These are phyloP conservation scores for Oscheius sp. DNA, from an alignment of 2,888 invertebrate genomes.

Conservation along the genomic window DNA sequence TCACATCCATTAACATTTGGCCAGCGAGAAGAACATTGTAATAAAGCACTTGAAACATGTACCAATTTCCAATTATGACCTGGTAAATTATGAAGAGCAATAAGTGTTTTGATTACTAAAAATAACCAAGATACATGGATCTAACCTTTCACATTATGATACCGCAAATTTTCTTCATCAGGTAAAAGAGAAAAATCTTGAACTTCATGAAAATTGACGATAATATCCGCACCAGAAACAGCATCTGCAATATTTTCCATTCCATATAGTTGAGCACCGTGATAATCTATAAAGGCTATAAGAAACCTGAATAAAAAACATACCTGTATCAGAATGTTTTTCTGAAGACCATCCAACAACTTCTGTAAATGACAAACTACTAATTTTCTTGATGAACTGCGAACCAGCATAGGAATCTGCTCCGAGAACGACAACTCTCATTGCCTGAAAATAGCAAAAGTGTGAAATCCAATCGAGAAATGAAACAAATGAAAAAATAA, in stretches of 20 bases:
- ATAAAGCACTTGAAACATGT: constrained; percentile 55
- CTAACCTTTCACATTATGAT: constrained; percentile 59
- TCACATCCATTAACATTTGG: constrained; percentile 62
- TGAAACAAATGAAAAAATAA: not conserved
- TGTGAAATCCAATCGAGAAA: not conserved
- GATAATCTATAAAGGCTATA: not conserved
- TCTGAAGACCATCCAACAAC: not conserved
- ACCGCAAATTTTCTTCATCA: constrained; percentile 36
- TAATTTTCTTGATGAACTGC: not conserved
- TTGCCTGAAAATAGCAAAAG: not conserved
- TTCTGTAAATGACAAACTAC: not conserved
- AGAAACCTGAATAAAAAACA: not conserved
- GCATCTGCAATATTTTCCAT: constrained; percentile 10
- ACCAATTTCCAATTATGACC: constrained; percentile 34
- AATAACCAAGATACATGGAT: not conserved
- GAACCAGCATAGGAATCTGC: constrained; percentile 16
- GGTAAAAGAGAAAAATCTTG: constrained; percentile 57
- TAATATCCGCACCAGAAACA: constrained; percentile 24
- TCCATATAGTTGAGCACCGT: not conserved
- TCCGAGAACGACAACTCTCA: constrained; percentile 26
- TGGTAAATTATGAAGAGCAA: constrained; percentile 32
- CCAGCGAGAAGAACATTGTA: constrained; percentile 63
- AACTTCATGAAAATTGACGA: constrained; percentile 59
- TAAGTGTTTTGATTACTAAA: constrained; percentile 44
- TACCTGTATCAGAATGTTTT: not conserved